phyloP scores from a whole-genome alignment of 2,113 vertebrate species.

The Haliaeetus leucogaster region DNA sequence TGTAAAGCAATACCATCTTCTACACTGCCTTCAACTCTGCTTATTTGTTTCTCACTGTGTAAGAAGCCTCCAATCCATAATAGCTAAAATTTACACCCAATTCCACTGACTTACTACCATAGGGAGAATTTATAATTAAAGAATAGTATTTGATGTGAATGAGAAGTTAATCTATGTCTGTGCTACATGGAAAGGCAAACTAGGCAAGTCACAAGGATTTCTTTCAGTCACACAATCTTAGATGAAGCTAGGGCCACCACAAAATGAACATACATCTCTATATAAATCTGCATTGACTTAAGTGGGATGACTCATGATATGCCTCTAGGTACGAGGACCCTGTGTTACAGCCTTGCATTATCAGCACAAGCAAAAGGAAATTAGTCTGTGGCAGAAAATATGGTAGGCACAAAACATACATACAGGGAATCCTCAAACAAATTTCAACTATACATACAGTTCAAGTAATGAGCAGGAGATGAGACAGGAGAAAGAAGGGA shows the following conservation, averaged over 20 bases:
- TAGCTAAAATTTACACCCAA: background rate
- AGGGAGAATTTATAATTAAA: background rate
- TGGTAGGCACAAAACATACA: background rate
- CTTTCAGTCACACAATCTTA: background rate
- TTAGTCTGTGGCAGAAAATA: background rate
- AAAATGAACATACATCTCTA: background rate
- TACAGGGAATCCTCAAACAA: background rate
- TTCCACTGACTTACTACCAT: background rate
- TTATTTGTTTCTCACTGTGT: background rate
- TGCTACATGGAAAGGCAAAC: background rate
- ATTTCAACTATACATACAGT: background rate
- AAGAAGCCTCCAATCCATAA: background rate
- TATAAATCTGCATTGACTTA: background rate
- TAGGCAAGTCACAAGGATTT: background rate
- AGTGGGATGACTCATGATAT: background rate
- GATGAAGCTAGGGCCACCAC: background rate
- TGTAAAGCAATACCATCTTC: background rate
- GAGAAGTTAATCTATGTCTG: background rate
- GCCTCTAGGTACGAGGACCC: background rate
- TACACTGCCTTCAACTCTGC: background rate
- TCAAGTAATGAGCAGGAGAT: background rate
- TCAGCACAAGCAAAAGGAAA: background rate
- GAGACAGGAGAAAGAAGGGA: background rate
- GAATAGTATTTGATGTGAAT: background rate
- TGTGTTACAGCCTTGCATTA: background rate